phyloP scores from a whole-genome alignment of 2,888 invertebrate species.

The Andrena fulva region DNA sequence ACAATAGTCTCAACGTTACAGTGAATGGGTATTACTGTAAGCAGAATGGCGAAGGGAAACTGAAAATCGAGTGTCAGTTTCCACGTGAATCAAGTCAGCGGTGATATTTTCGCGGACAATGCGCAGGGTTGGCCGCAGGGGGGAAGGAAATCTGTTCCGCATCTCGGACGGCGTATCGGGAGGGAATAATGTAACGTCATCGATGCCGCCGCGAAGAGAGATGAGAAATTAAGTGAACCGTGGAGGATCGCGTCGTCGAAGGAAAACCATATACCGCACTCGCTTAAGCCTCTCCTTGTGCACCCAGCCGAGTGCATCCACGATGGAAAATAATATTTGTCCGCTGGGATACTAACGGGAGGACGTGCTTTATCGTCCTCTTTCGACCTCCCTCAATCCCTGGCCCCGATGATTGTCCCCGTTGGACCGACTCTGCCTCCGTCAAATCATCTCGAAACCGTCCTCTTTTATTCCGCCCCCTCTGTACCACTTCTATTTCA shows the following conservation, averaged over 20 bases:
- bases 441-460: slow-evolving; percentile 31
- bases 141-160: slow-evolving; percentile 65
- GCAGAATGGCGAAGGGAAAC: slow-evolving; percentile 28
- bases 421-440: slow-evolving; percentile 44
- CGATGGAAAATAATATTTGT: slow-evolving; percentile 75
- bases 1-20: slow-evolving; percentile 2
- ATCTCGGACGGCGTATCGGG: slow-evolving; percentile 59
- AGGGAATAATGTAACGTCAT: slow-evolving; percentile 67
- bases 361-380: slow-evolving; percentile 63
- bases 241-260: slow-evolving; percentile 68
- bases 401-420: slow-evolving; percentile 48
- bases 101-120: slow-evolving; percentile 36
- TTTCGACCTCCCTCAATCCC: slow-evolving; percentile 42
- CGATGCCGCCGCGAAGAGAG: slow-evolving; percentile 60
- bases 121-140: slow-evolving; percentile 38
- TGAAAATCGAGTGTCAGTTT: slow-evolving; percentile 18
- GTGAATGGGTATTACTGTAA: slow-evolving; percentile 6
- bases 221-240: slow-evolving; percentile 75
- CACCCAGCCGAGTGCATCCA: slow-evolving; percentile 66
- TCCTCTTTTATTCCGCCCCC: not conserved
- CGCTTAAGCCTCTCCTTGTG: slow-evolving; percentile 68
- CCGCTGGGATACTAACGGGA: slow-evolving; percentile 58
- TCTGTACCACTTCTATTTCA: not conserved
- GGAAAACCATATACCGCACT: slow-evolving; percentile 58
- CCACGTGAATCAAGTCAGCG: not conserved